Evolutionary conservation across 1,140 invertebrate genomes (phyloP).

Genomic region (Pollicipes pollicipes): DNA sequence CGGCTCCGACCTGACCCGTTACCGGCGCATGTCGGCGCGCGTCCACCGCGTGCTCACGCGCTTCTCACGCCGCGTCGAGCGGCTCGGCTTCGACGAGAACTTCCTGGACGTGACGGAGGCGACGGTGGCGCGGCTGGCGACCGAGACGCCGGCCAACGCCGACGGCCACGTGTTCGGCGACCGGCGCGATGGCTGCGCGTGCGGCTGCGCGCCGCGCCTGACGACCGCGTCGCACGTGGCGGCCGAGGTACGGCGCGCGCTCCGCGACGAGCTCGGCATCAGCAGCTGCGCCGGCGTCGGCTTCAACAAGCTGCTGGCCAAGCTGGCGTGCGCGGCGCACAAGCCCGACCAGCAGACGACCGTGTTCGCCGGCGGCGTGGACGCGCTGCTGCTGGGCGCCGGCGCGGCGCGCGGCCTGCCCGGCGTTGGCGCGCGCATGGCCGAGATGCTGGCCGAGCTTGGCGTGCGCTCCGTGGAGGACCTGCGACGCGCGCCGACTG

Average conservation of each 20-base stretch:
- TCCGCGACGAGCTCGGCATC: slow-evolving; percentile 44
- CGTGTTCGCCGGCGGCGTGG: slow-evolving; percentile 44
- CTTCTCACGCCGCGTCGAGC: slow-evolving; percentile 48
- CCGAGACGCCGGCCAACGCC: slow-evolving; percentile 16
- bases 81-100: slow-evolving; percentile 61
- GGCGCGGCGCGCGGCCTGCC: slow-evolving; percentile 42
- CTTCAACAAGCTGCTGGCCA: slow-evolving; percentile 64
- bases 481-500: slow-evolving; percentile 39
- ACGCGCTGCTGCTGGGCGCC: slow-evolving; percentile 40
- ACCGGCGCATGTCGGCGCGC: slow-evolving; percentile 47
- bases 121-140: slow-evolving; percentile 34
- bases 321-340: slow-evolving; percentile 47
- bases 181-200: slow-evolving; percentile 39
- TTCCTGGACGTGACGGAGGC: slow-evolving; percentile 52
- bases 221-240: slow-evolving; percentile 46
- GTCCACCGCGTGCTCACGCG: slow-evolving; percentile 44
- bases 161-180: slow-evolving; percentile 16
- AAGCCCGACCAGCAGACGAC: slow-evolving; percentile 66
- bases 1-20: slow-evolving; percentile 55
- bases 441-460: slow-evolving; percentile 38
- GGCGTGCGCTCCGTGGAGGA: slow-evolving; percentile 44
- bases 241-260: slow-evolving; percentile 43
- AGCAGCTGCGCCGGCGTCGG: slow-evolving; percentile 63
- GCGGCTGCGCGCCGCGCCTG: slow-evolving; percentile 47
- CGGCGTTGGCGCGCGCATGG: slow-evolving; percentile 48